Conservation (phyloP, 1,140 invertebrate genomes). For the Trissolcus basalis region DNA sequence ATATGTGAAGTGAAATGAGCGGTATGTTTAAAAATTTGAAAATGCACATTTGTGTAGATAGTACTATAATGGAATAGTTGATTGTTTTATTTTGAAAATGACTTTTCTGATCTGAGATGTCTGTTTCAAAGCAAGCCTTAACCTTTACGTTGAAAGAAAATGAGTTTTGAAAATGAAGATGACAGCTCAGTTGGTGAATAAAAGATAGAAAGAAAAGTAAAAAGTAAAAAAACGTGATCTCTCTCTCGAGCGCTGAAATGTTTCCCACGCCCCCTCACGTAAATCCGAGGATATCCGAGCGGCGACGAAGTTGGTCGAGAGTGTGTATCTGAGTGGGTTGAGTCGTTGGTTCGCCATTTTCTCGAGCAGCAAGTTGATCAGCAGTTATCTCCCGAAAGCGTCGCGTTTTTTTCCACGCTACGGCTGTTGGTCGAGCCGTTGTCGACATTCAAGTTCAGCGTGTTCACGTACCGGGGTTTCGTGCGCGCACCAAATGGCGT, state of each 20-base stretch:
- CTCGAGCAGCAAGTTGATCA: conserved; percentile 22
- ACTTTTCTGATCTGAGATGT: too few relatives aligned
- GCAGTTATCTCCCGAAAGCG: conserved; percentile 23
- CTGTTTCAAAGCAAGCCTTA: too few relatives aligned
- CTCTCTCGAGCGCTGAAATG: background rate
- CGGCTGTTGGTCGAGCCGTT: conserved; percentile 31
- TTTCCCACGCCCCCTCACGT: background rate
- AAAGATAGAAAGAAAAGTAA: background rate
- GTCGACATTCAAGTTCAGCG: conserved; percentile 22
- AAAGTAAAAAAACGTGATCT: background rate
- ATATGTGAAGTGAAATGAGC: too few relatives aligned
- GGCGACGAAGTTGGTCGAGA: conserved; percentile 1
- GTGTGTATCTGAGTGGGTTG: background rate
- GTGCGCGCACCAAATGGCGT: conserved; percentile 87
- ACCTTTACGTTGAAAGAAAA: too few relatives aligned
- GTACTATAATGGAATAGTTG: too few relatives aligned
- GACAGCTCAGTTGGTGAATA: too few relatives aligned
- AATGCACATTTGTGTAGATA: too few relatives aligned
- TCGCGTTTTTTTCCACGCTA: conserved; percentile 37
- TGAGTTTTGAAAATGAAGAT: too few relatives aligned
- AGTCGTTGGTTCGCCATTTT: conserved; percentile 57
- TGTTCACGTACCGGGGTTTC: conserved; percentile 27
- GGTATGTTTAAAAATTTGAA: too few relatives aligned
- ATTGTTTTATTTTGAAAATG: too few relatives aligned
- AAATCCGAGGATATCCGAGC: background rate